Percentiles rank a stretch among this genome's conserved stretches.
phyloP scores from a whole-genome alignment of 2,888 invertebrate species.

The Drosophila anceps region DNA sequence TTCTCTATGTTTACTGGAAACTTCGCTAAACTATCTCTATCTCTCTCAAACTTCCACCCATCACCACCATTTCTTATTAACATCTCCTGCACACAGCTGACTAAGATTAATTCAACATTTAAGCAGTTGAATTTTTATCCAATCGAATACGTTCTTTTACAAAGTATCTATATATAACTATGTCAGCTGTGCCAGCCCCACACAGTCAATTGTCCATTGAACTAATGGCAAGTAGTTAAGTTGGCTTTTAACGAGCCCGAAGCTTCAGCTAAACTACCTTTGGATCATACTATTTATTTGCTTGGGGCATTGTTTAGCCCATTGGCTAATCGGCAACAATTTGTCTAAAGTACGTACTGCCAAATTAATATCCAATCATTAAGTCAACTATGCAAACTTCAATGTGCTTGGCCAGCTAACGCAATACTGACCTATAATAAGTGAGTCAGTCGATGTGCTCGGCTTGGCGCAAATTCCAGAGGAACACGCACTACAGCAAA shows the following conservation, averaged over 20 bases:
- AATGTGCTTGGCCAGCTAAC: constrained; percentile 18
- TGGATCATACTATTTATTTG: constrained; percentile 28
- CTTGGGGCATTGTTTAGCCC: constrained; percentile 29
- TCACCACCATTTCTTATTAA: background rate
- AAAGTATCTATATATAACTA: constrained; percentile 15
- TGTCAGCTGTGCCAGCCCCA: background rate
- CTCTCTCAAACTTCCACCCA: background rate
- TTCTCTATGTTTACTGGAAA: background rate
- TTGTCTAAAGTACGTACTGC: constrained; percentile 57
- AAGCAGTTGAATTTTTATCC: constrained; percentile 1
- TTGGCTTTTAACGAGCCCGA: constrained; percentile 37
- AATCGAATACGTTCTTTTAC: constrained; percentile 22
- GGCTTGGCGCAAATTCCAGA: constrained; percentile 9
- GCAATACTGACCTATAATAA: constrained; percentile 66
- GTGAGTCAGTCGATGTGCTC: constrained; percentile 8
- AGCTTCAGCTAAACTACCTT: constrained; percentile 44
- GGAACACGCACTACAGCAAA: constrained; percentile 63
- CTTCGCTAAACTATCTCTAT: background rate
- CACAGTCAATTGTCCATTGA: constrained; percentile 33
- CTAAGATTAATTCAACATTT: constrained; percentile 12
- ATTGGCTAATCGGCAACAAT: constrained; percentile 65
- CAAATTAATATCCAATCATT: constrained; percentile 79
- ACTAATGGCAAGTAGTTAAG: constrained; percentile 48
- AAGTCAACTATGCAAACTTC: constrained; percentile 48
- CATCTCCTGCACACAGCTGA: background rate